These are phyloP conservation scores for Nephrotoma appendiculata DNA, from an alignment of 2,888 invertebrate species.

Conservation along the genomic window DNA sequence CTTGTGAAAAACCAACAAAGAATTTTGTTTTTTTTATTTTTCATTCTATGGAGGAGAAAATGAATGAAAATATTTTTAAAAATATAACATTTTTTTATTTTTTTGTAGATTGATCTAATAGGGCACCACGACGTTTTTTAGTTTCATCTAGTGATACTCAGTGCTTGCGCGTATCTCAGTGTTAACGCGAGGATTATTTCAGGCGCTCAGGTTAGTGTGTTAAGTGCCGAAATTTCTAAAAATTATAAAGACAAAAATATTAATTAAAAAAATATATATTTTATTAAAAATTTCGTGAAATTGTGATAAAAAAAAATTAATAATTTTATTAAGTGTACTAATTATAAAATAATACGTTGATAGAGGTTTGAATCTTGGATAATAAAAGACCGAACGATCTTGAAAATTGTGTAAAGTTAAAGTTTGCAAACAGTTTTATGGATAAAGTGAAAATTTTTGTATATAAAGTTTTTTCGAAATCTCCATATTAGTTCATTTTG, in stretches of 20 bases:
- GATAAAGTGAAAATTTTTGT: not conserved
- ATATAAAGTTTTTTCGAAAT: not conserved
- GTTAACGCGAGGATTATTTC: constrained; percentile 36
- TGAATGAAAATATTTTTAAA: not conserved
- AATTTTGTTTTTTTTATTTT: not conserved
- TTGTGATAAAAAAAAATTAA: not conserved
- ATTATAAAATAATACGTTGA: not conserved
- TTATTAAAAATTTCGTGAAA: not conserved
- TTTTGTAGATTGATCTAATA: constrained; percentile 1
- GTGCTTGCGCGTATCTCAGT: constrained; percentile 35
- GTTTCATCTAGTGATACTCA: constrained; percentile 23
- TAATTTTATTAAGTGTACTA: not conserved
- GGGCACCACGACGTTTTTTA: constrained; percentile 3
- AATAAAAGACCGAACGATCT: not conserved
- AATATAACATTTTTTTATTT: not conserved
- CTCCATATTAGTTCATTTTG: not conserved
- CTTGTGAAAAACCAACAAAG: not conserved
- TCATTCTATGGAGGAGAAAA: not conserved
- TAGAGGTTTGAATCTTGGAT: not conserved
- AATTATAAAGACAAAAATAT: not conserved
- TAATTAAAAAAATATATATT: not conserved
- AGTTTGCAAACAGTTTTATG: not conserved
- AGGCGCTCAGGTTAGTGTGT: constrained; percentile 34
- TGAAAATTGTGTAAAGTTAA: not conserved
- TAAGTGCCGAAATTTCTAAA: not conserved